Conservation (phyloP, 2,113 vertebrate genomes). For the Himantopus leucocephalus region DNA sequence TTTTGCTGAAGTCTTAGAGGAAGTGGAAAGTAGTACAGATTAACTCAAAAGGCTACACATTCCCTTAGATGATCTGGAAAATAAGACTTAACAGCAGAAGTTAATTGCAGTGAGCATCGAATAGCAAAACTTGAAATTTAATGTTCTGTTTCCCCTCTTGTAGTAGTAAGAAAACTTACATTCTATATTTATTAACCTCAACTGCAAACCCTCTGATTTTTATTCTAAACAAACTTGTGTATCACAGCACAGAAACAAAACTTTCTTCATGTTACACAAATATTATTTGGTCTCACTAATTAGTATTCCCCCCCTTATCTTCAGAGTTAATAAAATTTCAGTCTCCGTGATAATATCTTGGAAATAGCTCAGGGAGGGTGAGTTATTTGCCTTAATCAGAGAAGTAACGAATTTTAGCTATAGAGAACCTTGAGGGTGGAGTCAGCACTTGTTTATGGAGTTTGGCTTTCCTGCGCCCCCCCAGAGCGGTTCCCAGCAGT, state of each 20-base stretch:
- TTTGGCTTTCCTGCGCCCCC: not conserved
- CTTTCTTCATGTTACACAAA: not conserved
- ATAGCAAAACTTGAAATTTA: not conserved
- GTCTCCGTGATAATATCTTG: not conserved
- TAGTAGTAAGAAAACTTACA: not conserved
- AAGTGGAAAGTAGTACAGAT: slow-evolving; percentile 1
- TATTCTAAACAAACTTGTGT: not conserved
- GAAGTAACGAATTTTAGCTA: not conserved
- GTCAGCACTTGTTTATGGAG: not conserved
- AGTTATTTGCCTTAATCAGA: not conserved
- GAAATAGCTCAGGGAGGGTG: not conserved
- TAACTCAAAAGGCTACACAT: not conserved
- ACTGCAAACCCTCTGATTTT: not conserved
- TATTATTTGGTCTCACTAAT: not conserved
- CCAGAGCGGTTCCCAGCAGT: not conserved
- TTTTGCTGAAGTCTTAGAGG: not conserved
- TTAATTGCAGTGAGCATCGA: not conserved
- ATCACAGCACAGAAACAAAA: not conserved
- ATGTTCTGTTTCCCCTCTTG: not conserved
- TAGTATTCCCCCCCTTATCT: too few relatives aligned
- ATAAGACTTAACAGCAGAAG: not conserved
- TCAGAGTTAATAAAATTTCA: not conserved
- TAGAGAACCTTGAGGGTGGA: not conserved
- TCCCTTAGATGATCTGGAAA: not conserved
- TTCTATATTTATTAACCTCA: not conserved